Evolutionary conservation across 2,888 invertebrate genomes (phyloP).

Genomic region (Plusia festucae): DNA sequence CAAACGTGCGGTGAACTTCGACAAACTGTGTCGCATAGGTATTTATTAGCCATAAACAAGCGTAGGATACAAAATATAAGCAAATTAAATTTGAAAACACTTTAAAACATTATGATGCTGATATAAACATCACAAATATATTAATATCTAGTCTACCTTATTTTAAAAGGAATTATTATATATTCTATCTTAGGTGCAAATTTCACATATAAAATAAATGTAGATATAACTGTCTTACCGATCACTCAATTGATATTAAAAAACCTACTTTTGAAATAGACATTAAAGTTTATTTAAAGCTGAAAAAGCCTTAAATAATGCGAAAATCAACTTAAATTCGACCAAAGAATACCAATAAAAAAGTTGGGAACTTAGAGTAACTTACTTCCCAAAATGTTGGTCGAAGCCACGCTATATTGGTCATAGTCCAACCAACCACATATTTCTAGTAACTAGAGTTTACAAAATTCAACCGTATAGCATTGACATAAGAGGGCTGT

Average conservation of each 20-base stretch:
- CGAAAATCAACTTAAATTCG: constrained; percentile 3
- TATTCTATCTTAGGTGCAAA: not conserved
- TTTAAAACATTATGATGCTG: too few species aligned
- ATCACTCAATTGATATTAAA: not conserved
- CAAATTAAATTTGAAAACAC: not conserved
- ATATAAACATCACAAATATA: too few species aligned
- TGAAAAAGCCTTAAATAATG: constrained; percentile 5
- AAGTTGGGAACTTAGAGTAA: constrained; percentile 27
- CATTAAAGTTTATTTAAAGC: not conserved
- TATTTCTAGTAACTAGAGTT: not conserved
- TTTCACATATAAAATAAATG: not conserved
- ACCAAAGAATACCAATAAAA: constrained; percentile 22
- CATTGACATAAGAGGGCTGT: not conserved
- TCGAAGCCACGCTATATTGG: constrained; percentile 34
- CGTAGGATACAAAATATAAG: not conserved
- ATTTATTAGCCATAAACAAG: not conserved
- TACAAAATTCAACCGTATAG: not conserved
- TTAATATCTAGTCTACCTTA: too few species aligned
- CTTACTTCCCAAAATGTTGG: constrained; percentile 36
- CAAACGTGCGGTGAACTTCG: constrained; percentile 29
- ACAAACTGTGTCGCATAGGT: constrained; percentile 13
- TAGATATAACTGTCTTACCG: not conserved
- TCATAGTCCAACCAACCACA: constrained; percentile 34
- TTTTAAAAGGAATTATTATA: not conserved
- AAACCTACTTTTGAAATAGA: not conserved